Percentiles rank a stretch among this genome's conserved stretches.
phyloP scores from a whole-genome alignment of 2,797 vertebrate species.

The Odontamblyopus rebecca region DNA sequence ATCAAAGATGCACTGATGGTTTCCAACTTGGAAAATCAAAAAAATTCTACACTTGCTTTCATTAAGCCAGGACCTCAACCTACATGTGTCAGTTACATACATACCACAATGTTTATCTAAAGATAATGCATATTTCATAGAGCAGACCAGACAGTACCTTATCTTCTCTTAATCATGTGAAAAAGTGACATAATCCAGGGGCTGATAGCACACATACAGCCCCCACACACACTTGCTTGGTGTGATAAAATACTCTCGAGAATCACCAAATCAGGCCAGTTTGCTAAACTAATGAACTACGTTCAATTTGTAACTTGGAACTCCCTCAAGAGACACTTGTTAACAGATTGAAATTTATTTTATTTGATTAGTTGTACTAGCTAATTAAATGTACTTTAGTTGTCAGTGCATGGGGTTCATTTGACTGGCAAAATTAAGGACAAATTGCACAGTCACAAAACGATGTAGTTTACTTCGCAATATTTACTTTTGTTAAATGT shows the following conservation, averaged over 20 bases:
- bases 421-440: slow-evolving; percentile 19
- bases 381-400: slow-evolving; percentile 21
- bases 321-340: slow-evolving; percentile 45
- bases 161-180: slow-evolving; percentile 61
- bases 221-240: slow-evolving; percentile 58
- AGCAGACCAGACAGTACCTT: slow-evolving; percentile 48
- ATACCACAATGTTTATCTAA: slow-evolving; percentile 56
- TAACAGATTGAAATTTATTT: slow-evolving; percentile 45
- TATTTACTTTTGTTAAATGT: neutral
- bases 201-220: slow-evolving; percentile 39
- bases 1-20: slow-evolving; percentile 7
- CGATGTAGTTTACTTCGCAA: neutral
- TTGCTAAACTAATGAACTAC: slow-evolving; percentile 34
- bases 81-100: slow-evolving; percentile 16
- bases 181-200: slow-evolving; percentile 59
- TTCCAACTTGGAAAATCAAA: neutral
- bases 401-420: slow-evolving; percentile 7
- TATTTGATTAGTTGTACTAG: slow-evolving; percentile 37
- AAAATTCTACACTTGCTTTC: neutral
- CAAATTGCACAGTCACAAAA: slow-evolving; percentile 1
- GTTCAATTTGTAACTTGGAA: slow-evolving; percentile 36
- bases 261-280: neutral
- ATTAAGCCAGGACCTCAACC: slow-evolving; percentile 27
- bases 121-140: slow-evolving; percentile 50
- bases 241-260: slow-evolving; percentile 51